Evolutionary conservation across 2,113 vertebrate genomes (phyloP).

Genomic region (Odontophorus gujanensis): DNA sequence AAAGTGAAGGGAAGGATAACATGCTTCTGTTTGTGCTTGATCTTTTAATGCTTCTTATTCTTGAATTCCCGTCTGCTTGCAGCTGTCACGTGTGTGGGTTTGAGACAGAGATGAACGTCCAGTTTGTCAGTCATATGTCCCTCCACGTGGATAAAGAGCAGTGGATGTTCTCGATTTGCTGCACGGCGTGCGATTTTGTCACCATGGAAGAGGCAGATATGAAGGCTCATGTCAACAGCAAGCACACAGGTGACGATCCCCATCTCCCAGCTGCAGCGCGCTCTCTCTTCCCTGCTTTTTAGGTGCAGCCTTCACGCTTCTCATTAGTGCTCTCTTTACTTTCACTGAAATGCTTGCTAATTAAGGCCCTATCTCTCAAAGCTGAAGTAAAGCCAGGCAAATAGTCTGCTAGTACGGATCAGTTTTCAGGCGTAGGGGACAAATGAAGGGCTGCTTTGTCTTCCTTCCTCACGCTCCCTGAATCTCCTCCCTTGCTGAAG

Average conservation of each 20-base stretch:
- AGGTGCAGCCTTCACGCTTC: constrained; percentile 55
- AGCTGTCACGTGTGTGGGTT: constrained; percentile 99
- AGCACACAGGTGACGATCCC: constrained; percentile 87
- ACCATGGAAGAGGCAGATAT: constrained; percentile 97
- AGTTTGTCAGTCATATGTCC: constrained; percentile 99
- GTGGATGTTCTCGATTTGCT: constrained; percentile 99
- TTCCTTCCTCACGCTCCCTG: background rate
- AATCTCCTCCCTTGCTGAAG: background rate
- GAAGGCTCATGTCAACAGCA: constrained; percentile 90
- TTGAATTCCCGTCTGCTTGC: constrained; percentile 24
- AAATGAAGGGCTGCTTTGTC: constrained; percentile 29
- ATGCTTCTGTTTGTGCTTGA: background rate
- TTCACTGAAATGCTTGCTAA: constrained; percentile 46
- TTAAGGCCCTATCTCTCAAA: constrained; percentile 51
- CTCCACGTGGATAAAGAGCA: constrained; percentile 99
- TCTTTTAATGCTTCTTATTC: background rate
- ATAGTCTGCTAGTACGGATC: constrained; percentile 42
- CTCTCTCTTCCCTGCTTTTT: constrained; percentile 36
- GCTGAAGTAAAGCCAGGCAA: constrained; percentile 51
- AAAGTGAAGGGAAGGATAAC: background rate
- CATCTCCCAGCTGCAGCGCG: constrained; percentile 18
- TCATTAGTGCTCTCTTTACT: constrained; percentile 30
- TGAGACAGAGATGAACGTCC: constrained; percentile 97
- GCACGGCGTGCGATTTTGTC: constrained; percentile 92
- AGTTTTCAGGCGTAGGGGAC: constrained; percentile 33